Evolutionary conservation across 2,888 invertebrate species (phyloP).

Genomic region (Tinea trinotella): DNA sequence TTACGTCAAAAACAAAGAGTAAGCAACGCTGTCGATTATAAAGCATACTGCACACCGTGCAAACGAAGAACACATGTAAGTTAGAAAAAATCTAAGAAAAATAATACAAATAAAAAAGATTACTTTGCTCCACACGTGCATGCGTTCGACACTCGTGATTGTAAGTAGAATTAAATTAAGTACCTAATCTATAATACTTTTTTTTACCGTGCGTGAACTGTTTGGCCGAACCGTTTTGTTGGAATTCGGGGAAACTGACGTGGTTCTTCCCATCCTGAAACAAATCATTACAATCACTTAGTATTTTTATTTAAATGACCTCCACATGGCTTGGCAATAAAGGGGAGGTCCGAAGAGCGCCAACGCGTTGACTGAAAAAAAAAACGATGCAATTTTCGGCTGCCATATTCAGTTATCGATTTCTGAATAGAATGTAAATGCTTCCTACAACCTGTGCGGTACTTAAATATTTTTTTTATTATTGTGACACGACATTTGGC

Average conservation of each 20-base stretch:
- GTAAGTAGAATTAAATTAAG: slow-evolving; percentile 62
- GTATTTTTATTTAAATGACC: neutral
- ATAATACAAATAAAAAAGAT: slow-evolving; percentile 30
- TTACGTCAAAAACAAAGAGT: too few relatives aligned
- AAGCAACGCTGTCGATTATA: neutral
- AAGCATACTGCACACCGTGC: slow-evolving; percentile 6
- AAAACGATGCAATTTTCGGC: too few relatives aligned
- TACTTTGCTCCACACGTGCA: slow-evolving; percentile 58
- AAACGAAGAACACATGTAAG: neutral
- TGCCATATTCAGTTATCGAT: too few relatives aligned
- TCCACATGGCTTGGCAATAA: too few relatives aligned
- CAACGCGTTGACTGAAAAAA: too few relatives aligned
- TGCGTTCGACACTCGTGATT: slow-evolving; percentile 68
- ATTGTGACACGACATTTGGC: too few relatives aligned
- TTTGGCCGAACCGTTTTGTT: slow-evolving; percentile 90
- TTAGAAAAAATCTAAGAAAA: neutral
- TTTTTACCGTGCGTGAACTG: slow-evolving; percentile 90
- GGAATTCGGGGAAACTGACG: slow-evolving; percentile 91
- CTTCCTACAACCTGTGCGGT: too few relatives aligned
- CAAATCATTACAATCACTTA: too few relatives aligned
- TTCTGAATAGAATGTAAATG: too few relatives aligned
- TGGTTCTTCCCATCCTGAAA: slow-evolving; percentile 89
- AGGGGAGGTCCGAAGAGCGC: too few relatives aligned
- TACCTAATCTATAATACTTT: slow-evolving; percentile 79
- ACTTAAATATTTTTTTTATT: too few relatives aligned